Base-by-base conservation (phyloP, 2,113 vertebrate species). In the Penelope pileata region DNA sequence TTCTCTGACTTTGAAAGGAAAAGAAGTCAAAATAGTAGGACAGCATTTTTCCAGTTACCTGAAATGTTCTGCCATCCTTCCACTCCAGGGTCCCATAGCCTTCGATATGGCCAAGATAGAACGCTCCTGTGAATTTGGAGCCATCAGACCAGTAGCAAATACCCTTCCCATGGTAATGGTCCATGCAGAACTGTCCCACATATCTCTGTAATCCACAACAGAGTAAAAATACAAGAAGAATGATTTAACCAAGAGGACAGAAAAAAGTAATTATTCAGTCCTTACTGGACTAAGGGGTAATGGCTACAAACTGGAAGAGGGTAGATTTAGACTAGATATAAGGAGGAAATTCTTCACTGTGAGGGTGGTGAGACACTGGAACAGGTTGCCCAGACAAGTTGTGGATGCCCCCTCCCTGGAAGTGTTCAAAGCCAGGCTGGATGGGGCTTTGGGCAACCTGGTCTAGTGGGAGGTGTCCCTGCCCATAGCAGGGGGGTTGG, bases 61-160 rank as follows among this genome's bases (percentile, higher is more conserved):
- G 96, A 95, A 99, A 99, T 47, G 93, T 89, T 67, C 94, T 91
- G 34, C 98, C 98, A 59, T 98, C 94, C 9, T 97, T 94, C 59
- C 96, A 98, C 80, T 90, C 34, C 38, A 98, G 96, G 26, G 97
- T 86, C n/a, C 98, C 99, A 7, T 98, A 99, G 32, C 99, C 99
- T 94, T 99, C 99, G 78, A 98, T 98, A 48, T 84, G 97, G 83
- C 98, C 98, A 48, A 99, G 98, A 96, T 98, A 99, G 91, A 99
- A 98, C 72, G 91, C 98, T 69, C 99, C 99, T 0, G 78, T 98
- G 95, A 99, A 99, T 79, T 93, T 97, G 66, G 98, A 97, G 23
- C 98, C 98, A 22, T 98, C 96, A 0, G 98, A 98, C 99, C 98
- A 99, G 42, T 53, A 90, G 94, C 98, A 98, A 38, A 93, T 66